A percentile compares a stretch with the other conserved stretches of the same genome.
These are phyloP conservation scores for Paratilapia polleni DNA, from an alignment of 2,113 vertebrate species.

Conservation along the genomic window DNA sequence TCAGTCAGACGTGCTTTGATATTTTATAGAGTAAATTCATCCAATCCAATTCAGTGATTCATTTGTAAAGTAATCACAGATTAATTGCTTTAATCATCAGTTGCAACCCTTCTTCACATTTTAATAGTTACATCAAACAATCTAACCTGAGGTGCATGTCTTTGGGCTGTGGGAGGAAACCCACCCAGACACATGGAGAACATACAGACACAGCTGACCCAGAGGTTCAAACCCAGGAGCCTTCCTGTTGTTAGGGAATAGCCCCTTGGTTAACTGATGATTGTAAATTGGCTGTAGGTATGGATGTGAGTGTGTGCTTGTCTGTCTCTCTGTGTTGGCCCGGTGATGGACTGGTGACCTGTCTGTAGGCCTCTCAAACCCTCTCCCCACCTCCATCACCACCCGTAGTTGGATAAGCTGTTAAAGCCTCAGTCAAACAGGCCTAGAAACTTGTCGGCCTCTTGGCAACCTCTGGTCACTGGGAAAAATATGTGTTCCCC, in stretches of 20 bases:
- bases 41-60: not conserved
- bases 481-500: not conserved
- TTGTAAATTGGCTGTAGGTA: not conserved
- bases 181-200: not conserved
- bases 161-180: not conserved
- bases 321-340: not conserved
- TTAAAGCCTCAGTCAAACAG: not conserved
- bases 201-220: not conserved
- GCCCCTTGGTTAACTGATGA: not conserved
- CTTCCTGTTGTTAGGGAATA: not conserved
- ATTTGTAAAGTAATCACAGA: not conserved
- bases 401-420: not conserved
- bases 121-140: not conserved
- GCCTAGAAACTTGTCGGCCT: not conserved
- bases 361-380: not conserved
- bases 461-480: not conserved
- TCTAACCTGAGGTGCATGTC: not conserved
- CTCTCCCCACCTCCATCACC: not conserved
- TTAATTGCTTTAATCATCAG: not conserved
- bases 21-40: not conserved
- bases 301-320: not conserved
- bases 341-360: not conserved
- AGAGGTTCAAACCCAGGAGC: not conserved
- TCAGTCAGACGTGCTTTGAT: not conserved
- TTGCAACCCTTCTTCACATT: not conserved